phyloP scores from a whole-genome alignment of 2,113 vertebrate genomes.

The Spea bombifrons region DNA sequence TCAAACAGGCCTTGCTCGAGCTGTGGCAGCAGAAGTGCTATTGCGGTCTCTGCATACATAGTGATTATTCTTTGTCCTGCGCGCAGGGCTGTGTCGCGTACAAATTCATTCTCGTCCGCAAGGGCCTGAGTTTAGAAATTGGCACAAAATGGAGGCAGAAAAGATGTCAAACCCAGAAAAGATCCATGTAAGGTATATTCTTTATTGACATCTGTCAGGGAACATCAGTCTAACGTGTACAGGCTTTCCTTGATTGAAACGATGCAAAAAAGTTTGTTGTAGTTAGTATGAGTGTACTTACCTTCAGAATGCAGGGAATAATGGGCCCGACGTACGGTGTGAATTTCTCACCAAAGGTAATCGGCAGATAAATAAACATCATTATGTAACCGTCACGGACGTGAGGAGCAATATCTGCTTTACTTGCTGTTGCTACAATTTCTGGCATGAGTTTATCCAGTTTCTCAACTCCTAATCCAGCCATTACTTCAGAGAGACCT shows the following conservation, averaged over 20 bases:
- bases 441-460: constrained; percentile 98
- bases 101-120: constrained; percentile 96
- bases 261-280: background rate
- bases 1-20: constrained; percentile 97
- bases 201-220: too few species aligned
- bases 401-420: constrained; percentile 93
- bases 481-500: constrained; percentile 98
- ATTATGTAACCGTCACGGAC: constrained; percentile 99
- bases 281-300: constrained; percentile 53
- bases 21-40: constrained; percentile 88
- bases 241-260: background rate
- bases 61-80: constrained; percentile 93
- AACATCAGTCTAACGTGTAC: too few species aligned
- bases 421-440: constrained; percentile 94
- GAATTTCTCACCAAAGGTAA: constrained; percentile 95
- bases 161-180: background rate
- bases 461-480: constrained; percentile 94
- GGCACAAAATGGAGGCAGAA: background rate
- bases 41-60: constrained; percentile 96
- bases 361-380: constrained; percentile 98
- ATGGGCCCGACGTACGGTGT: constrained; percentile 96
- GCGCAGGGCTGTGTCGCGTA: constrained; percentile 89
- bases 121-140: constrained; percentile 71
- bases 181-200: background rate
- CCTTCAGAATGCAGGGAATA: constrained; percentile 98